Evolutionary conservation across 1,140 invertebrate genomes (phyloP).

Genomic region (Holotrichia oblita): DNA sequence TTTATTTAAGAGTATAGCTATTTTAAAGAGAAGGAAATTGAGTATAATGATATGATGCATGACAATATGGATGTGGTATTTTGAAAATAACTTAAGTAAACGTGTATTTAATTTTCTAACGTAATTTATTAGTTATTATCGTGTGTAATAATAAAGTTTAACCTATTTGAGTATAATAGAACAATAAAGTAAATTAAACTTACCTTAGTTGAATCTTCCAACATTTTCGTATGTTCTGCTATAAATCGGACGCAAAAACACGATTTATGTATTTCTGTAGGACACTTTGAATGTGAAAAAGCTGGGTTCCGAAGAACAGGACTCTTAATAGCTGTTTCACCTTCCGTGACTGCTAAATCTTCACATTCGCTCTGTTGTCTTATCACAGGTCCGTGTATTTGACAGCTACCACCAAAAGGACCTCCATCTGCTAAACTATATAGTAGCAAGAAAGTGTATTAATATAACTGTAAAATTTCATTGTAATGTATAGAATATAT

Average conservation of each 20-base stretch:
- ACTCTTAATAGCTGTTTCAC: conserved; percentile 71
- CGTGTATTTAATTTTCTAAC: no score
- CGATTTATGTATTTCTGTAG: conserved; percentile 90
- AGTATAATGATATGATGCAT: no score
- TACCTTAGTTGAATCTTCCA: conserved; percentile 91
- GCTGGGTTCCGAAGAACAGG: conserved; percentile 74
- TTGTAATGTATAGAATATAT: no score
- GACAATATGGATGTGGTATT: no score
- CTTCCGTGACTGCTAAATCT: conserved; percentile 64
- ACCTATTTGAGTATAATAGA: background rate
- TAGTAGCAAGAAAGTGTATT: no score
- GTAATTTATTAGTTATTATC: no score
- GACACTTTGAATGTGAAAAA: conserved; percentile 82
- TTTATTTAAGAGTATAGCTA: no score
- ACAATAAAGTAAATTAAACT: background rate
- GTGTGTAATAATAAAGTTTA: no score
- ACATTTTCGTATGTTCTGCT: conserved; percentile 90
- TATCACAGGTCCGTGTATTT: conserved; percentile 76
- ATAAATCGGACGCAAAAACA: conserved; percentile 93
- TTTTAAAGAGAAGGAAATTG: no score
- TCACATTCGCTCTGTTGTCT: conserved; percentile 66
- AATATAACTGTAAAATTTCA: no score
- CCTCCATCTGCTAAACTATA: conserved; percentile 76
- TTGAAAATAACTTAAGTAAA: no score
- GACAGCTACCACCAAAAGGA: conserved; percentile 81